phyloP scores from a whole-genome alignment of 2,888 invertebrate genomes.

The Pardosa pseudoannulata region DNA sequence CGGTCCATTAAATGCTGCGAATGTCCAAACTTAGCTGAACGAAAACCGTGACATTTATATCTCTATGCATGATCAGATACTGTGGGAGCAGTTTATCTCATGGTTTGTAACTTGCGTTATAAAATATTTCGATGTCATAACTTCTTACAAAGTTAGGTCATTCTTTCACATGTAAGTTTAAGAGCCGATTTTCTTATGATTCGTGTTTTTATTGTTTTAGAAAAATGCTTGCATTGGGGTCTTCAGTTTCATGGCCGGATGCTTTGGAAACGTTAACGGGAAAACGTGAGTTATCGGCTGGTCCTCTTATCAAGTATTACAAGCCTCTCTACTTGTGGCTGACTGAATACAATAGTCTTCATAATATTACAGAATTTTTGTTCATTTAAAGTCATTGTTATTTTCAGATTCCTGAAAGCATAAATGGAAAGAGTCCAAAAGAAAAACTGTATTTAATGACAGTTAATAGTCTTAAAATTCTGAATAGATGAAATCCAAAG shows the following conservation, averaged over 20 bases:
- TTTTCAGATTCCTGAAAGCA: too few species aligned
- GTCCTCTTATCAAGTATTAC: conserved; percentile 64
- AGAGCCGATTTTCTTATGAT: too few species aligned
- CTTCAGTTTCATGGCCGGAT: conserved; percentile 46
- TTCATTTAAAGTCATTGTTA: too few species aligned
- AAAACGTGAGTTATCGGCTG: conserved; percentile 17
- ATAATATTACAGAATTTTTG: conserved; percentile 28
- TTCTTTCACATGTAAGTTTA: too few species aligned
- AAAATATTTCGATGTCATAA: too few species aligned
- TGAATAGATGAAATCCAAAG: too few species aligned
- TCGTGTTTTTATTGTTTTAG: conserved; percentile 30
- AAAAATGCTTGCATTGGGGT: conserved; percentile 55
- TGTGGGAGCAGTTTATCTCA: not conserved
- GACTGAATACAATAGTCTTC: conserved; percentile 28
- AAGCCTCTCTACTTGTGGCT: conserved; percentile 64
- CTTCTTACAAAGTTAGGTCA: too few species aligned
- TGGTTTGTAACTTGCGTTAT: not conserved
- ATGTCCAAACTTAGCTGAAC: not conserved
- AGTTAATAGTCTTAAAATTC: too few species aligned
- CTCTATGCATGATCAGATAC: not conserved
- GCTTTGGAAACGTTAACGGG: conserved; percentile 41
- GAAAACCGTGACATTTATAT: not conserved
- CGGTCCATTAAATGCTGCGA: not conserved
- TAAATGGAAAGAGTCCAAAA: too few species aligned
- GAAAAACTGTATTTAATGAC: too few species aligned